phyloP scores from a whole-genome alignment of 2,888 invertebrate genomes.

The Mythimna ferrago region DNA sequence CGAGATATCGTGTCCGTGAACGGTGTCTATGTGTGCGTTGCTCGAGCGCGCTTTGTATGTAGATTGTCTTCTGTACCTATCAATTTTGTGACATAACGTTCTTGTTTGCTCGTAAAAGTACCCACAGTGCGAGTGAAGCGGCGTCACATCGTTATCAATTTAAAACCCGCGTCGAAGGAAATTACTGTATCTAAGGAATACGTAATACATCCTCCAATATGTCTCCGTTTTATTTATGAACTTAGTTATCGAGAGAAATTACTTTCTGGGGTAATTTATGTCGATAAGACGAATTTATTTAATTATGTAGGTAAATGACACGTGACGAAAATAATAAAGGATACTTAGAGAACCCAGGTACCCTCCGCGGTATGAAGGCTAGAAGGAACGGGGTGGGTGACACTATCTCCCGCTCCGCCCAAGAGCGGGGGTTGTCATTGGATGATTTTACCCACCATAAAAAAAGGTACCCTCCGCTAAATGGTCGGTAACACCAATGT shows the following conservation, averaged over 20 bases:
- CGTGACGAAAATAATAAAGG: conserved; percentile 8
- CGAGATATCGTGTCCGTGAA: too few relatives aligned
- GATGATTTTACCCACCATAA: too few relatives aligned
- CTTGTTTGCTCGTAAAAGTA: conserved; percentile 67
- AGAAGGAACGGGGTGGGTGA: too few relatives aligned
- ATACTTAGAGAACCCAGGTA: too few relatives aligned
- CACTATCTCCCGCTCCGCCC: too few relatives aligned
- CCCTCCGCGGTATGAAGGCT: too few relatives aligned
- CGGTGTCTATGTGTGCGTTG: too few relatives aligned
- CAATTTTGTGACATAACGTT: conserved; percentile 55
- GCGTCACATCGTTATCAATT: conserved; percentile 66
- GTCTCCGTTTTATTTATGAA: conserved; percentile 33
- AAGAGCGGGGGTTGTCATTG: too few relatives aligned
- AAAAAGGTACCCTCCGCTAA: too few relatives aligned
- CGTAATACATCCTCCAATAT: conserved; percentile 37
- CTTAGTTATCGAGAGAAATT: conserved; percentile 12
- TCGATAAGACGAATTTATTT: conserved; percentile 30
- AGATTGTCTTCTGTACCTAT: too few relatives aligned
- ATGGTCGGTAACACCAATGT: too few relatives aligned
- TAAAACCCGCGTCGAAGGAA: conserved; percentile 55
- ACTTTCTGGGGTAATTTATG: conserved; percentile 15
- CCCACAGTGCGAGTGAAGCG: conserved; percentile 52
- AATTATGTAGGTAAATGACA: conserved; percentile 2
- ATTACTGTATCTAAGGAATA: conserved; percentile 50
- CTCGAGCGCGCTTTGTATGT: too few relatives aligned